Conservation (phyloP, 2,888 invertebrate species). For the Dynastes hyllus region DNA sequence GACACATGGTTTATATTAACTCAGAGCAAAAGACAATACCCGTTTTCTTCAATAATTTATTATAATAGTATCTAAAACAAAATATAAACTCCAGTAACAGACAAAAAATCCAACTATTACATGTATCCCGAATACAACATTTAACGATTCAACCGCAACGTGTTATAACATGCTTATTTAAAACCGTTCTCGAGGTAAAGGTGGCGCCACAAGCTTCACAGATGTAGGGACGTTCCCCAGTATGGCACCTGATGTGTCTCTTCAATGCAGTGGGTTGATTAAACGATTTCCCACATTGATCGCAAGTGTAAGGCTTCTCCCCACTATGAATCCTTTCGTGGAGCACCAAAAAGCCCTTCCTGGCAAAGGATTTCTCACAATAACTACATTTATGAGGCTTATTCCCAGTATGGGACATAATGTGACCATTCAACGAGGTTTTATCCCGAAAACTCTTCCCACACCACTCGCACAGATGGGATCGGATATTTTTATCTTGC, state of each 20-base stretch:
- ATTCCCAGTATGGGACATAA: slow-evolving; percentile 60
- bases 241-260: slow-evolving; percentile 64
- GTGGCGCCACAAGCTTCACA: slow-evolving; percentile 75
- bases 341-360: slow-evolving; percentile 63
- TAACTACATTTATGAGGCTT: slow-evolving; percentile 60
- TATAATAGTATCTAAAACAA: not conserved
- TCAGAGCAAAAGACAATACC: too few species aligned
- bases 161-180: slow-evolving; percentile 22
- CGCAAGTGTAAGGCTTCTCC: slow-evolving; percentile 66
- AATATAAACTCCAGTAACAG: not conserved
- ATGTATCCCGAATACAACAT: not conserved
- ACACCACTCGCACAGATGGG: slow-evolving; percentile 64
- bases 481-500: slow-evolving; percentile 58
- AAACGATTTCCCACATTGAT: slow-evolving; percentile 66
- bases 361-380: slow-evolving; percentile 61
- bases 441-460: slow-evolving; percentile 65
- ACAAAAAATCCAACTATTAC: not conserved
- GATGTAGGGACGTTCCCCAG: slow-evolving; percentile 67
- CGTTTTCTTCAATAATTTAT: too few species aligned
- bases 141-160: slow-evolving; percentile 10
- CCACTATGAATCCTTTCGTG: slow-evolving; percentile 66
- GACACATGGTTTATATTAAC: too few species aligned
- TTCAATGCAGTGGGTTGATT: slow-evolving; percentile 63
- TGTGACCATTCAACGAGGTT: slow-evolving; percentile 63
- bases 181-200: slow-evolving; percentile 71